Percentiles rank a stretch among this genome's conserved stretches.
phyloP scores from a whole-genome alignment of 2,888 invertebrate genomes.

The Xestia xanthographa region DNA sequence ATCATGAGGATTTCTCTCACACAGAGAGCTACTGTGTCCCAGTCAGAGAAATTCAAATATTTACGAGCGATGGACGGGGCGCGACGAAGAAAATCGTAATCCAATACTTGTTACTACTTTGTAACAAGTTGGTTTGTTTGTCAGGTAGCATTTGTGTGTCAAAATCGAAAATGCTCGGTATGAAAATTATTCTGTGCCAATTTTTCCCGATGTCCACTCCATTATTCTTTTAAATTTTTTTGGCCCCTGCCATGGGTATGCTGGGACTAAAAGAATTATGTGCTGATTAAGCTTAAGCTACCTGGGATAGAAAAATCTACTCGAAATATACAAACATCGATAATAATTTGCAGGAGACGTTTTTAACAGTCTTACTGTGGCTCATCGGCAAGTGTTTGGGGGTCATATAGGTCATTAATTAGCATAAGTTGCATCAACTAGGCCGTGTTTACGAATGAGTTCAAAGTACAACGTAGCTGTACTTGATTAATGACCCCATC shows the following conservation, averaged over 20 bases:
- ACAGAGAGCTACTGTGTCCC: background rate
- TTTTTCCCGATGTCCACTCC: no score
- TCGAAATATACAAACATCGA: background rate
- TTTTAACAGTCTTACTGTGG: background rate
- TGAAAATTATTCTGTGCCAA: no score
- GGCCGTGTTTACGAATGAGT: background rate
- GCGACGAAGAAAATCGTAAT: no score
- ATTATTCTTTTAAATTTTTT: no score
- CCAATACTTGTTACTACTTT: background rate
- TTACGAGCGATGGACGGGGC: no score
- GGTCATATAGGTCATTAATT: background rate
- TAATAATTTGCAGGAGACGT: background rate
- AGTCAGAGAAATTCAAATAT: background rate
- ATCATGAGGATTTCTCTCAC: background rate
- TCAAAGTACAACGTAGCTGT: slow-evolving; percentile 6
- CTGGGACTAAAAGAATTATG: no score
- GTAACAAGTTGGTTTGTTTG: background rate
- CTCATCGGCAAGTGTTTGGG: background rate
- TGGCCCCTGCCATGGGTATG: no score
- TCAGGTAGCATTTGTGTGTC: no score
- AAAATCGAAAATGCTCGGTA: no score
- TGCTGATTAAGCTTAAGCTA: no score
- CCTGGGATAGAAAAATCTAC: background rate
- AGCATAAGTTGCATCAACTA: background rate
- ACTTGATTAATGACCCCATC: background rate